Evolutionary conservation across 2,888 invertebrate genomes (phyloP), one percentile per base, ranked within the genome.

Genomic region (Frankliniella fusca): DNA sequence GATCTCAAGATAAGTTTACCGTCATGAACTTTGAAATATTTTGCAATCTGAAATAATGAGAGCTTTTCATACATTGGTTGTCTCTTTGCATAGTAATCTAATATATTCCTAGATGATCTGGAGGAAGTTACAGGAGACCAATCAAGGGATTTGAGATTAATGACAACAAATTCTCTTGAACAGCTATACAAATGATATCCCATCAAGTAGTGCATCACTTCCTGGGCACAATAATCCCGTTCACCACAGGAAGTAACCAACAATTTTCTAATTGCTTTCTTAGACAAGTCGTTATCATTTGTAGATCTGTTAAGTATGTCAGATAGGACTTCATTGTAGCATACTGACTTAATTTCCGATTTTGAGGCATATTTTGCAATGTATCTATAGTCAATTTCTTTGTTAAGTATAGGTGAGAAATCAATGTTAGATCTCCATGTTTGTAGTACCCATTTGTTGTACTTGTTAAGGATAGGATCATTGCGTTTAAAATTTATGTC

Each of bases 311-410:
- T 2, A 18, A 54, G 8, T 50, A 54, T 7, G n/a, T n/a, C n/a
- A n/a, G n/a, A n/a, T n/a, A n/a, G n/a, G n/a, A n/a, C n/a, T 54
- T 54, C 54, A 54, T 18, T 54, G 8, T 54, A 54, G 11, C n/a
- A 3, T 50, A 48, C 28, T 20, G 81, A 83, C 49, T 79, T 27
- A 50, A 28, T 27, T 61, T 84, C 84, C 10, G 70, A n/a, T 54
- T 84, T 84, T 11, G 83, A 61, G 18, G 82, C 81, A 80, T 84
- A 84, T 27, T 84, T 84, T 11, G 84, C 83, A 81, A 84, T 84
- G 82, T 84, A 84, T 12, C 83, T 82, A 9, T 80, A 12, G 8
- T 84, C 83, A n/a, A 82, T 80, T 8, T 83, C 80, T 18, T 50
- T 48, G 38, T 65, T 81, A 1, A 54, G 27, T 18, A 84, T 79